Evolutionary conservation across 2,113 vertebrate species (phyloP).

Genomic region (Tichodroma muraria): DNA sequence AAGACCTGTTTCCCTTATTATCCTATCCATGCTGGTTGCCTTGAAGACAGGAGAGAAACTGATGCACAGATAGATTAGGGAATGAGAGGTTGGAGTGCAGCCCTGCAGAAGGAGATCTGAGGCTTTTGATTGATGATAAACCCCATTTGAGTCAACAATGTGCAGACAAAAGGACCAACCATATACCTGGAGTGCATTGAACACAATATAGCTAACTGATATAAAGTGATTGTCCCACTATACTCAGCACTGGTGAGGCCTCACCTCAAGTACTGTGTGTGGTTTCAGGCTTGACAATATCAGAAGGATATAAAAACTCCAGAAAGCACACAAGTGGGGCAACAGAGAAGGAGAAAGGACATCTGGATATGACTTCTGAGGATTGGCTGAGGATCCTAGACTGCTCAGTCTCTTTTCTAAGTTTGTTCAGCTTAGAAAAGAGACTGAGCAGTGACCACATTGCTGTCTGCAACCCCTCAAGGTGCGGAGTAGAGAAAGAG

Average conservation of each 20-base stretch:
- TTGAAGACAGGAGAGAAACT: background rate
- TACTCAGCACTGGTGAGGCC: background rate
- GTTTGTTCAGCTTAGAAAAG: background rate
- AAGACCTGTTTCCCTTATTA: background rate
- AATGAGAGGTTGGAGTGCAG: background rate
- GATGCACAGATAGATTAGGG: background rate
- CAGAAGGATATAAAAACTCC: background rate
- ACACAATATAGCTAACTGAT: background rate
- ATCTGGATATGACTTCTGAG: background rate
- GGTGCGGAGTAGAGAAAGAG: accelerated
- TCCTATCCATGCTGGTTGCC: background rate
- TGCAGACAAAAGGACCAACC: background rate
- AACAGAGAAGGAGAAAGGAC: background rate
- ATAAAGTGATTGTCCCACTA: background rate
- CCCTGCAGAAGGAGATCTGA: background rate
- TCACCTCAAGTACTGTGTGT: background rate
- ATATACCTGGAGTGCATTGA: background rate
- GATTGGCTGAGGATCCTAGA: background rate
- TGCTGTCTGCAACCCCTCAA: background rate
- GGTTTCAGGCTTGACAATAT: background rate
- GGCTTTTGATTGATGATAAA: background rate
- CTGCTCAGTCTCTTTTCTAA: too few relatives aligned
- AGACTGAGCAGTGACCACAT: background rate
- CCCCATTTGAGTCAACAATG: background rate
- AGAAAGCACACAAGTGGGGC: background rate